Evolutionary conservation across 2,888 invertebrate genomes (phyloP).

Genomic region (Dolichopus griseipennis): DNA sequence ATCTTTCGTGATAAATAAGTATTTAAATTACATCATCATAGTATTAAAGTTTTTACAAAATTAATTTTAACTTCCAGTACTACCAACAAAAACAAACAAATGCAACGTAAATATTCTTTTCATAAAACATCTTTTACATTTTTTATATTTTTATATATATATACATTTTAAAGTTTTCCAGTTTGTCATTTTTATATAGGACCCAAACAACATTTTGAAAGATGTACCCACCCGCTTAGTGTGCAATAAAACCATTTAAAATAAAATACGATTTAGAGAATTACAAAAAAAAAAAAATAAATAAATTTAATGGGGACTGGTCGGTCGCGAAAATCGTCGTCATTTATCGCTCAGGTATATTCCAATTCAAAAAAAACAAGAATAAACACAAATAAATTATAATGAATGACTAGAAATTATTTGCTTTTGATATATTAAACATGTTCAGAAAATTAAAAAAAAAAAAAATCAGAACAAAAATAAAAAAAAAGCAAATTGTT

Average conservation of each 20-base stretch:
- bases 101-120: background rate
- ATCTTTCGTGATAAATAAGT: no score
- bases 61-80: background rate
- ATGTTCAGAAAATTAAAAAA: no score
- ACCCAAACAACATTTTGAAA: background rate
- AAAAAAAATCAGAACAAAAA: no score
- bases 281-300: background rate
- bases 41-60: no score
- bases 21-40: no score
- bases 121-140: no score
- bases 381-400: no score
- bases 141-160: no score
- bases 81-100: background rate
- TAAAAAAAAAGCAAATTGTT: no score
- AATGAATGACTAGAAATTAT: constrained; percentile 6
- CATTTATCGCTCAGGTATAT: background rate
- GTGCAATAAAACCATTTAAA: background rate
- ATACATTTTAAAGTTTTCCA: background rate
- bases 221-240: constrained; percentile 1
- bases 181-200: background rate
- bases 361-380: no score
- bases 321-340: background rate
- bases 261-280: background rate
- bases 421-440: background rate
- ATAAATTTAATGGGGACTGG: background rate